Conservation (phyloP, 2,888 invertebrate genomes). For the Drosophila nr. medialis region DNA sequence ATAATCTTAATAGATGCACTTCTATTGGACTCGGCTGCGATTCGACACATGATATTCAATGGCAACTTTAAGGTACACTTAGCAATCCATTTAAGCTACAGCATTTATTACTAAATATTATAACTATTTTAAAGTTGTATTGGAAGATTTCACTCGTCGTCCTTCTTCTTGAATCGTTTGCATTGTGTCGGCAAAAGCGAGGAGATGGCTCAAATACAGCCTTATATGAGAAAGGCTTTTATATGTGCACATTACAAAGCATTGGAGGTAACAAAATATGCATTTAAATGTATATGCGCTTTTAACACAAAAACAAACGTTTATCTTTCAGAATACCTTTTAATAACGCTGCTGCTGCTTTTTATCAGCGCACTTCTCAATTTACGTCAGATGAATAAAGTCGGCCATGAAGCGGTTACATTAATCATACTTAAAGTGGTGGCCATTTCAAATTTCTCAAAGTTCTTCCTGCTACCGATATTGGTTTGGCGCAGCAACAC, state of each 20-base stretch:
- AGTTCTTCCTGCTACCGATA: slow-evolving; percentile 87
- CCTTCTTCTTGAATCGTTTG: slow-evolving; percentile 92
- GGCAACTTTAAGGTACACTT: slow-evolving; percentile 90
- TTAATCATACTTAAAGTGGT: slow-evolving; percentile 86
- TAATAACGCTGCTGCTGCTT: slow-evolving; percentile 66
- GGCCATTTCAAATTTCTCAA: slow-evolving; percentile 87
- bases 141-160: slow-evolving; percentile 93
- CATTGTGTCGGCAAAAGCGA: slow-evolving; percentile 86
- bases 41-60: slow-evolving; percentile 94
- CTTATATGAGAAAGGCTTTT: slow-evolving; percentile 87
- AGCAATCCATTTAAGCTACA: slow-evolving; percentile 82
- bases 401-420: slow-evolving; percentile 47
- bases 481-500: slow-evolving; percentile 87
- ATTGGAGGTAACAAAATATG: slow-evolving; percentile 67
- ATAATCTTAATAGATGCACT: slow-evolving; percentile 94
- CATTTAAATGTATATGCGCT: background rate
- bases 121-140: slow-evolving; percentile 85
- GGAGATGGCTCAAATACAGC: slow-evolving; percentile 83
- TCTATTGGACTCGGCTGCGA: slow-evolving; percentile 92
- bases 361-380: slow-evolving; percentile 49
- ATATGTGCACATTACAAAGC: slow-evolving; percentile 86
- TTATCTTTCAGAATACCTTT: slow-evolving; percentile 68
- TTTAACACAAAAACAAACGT: background rate
- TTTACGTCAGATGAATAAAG: slow-evolving; percentile 28
- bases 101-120: background rate